Evolutionary conservation across 2,797 vertebrate genomes (phyloP).

Genomic region (Schizopygopsis pylzovi): DNA sequence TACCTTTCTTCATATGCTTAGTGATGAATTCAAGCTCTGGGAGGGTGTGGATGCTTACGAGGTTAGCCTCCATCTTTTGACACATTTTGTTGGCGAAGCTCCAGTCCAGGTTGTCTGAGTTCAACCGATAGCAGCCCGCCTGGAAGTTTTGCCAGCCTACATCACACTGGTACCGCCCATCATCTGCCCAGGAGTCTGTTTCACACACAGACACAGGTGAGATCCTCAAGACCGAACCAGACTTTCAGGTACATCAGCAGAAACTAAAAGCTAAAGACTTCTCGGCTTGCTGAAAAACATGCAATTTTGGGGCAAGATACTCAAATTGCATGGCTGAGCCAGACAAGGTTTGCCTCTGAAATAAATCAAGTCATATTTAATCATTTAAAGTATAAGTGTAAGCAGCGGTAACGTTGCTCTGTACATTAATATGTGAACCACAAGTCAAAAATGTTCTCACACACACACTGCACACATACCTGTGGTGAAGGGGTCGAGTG

Average conservation of each 20-base stretch:
- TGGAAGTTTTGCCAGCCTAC: slow-evolving; percentile 93
- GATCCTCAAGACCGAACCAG: neutral
- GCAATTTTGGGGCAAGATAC: neutral
- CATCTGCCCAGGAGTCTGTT: slow-evolving; percentile 84
- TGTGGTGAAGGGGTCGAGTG: slow-evolving; percentile 79
- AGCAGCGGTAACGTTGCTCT: neutral
- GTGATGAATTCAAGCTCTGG: slow-evolving; percentile 92
- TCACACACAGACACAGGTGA: slow-evolving; percentile 27
- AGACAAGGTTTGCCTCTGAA: slow-evolving; percentile 20
- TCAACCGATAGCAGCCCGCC: slow-evolving; percentile 92
- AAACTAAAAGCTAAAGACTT: neutral
- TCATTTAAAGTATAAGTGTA: neutral
- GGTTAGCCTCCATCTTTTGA: slow-evolving; percentile 86
- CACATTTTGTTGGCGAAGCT: slow-evolving; percentile 88
- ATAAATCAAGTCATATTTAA: slow-evolving; percentile 8
- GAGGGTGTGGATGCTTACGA: slow-evolving; percentile 93
- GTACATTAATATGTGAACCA: neutral
- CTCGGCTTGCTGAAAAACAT: neutral
- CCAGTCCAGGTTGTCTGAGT: slow-evolving; percentile 88
- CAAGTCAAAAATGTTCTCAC: neutral
- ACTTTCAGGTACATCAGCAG: neutral
- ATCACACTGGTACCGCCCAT: slow-evolving; percentile 87
- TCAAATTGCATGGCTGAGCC: slow-evolving; percentile 16
- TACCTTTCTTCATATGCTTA: slow-evolving; percentile 89
- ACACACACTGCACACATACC: slow-evolving; percentile 69